Conservation (phyloP, 2,888 invertebrate species). For the Vanessa cardui region DNA sequence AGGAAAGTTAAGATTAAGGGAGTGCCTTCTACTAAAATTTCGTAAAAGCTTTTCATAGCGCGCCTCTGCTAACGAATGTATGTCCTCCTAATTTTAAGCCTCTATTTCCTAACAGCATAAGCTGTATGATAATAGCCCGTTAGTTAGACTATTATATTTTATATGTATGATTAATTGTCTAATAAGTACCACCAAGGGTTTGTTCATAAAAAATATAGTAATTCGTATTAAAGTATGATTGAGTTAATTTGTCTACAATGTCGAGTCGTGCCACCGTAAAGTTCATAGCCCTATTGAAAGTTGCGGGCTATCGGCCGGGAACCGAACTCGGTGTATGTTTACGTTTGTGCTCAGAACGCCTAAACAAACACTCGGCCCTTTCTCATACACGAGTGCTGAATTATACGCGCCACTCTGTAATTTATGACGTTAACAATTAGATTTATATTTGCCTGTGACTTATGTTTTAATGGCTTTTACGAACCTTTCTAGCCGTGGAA, state of each 20-base stretch:
- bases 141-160: too few species aligned
- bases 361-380: constrained; percentile 61
- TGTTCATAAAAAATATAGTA: not conserved
- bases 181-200: too few species aligned
- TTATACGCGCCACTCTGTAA: constrained; percentile 17
- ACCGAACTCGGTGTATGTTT: constrained; percentile 59
- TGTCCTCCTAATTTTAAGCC: too few species aligned
- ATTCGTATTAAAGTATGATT: constrained; percentile 11
- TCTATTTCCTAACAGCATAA: too few species aligned
- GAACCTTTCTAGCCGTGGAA: constrained; percentile 2
- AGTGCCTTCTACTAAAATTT: too few species aligned
- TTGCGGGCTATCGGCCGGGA: constrained; percentile 50
- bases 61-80: too few species aligned
- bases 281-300: constrained; percentile 54
- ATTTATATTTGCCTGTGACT: constrained; percentile 14
- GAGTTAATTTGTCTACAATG: constrained; percentile 26
- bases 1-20: too few species aligned
- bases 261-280: constrained; percentile 41
- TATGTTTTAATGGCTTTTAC: not conserved
- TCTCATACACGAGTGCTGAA: constrained; percentile 11
- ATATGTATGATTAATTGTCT: too few species aligned
- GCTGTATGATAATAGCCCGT: too few species aligned
- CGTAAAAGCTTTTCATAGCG: too few species aligned
- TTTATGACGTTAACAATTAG: constrained; percentile 21
- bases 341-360: constrained; percentile 56